phyloP scores from a whole-genome alignment of 2,888 invertebrate species.

The Neoaliturus tenellus region DNA sequence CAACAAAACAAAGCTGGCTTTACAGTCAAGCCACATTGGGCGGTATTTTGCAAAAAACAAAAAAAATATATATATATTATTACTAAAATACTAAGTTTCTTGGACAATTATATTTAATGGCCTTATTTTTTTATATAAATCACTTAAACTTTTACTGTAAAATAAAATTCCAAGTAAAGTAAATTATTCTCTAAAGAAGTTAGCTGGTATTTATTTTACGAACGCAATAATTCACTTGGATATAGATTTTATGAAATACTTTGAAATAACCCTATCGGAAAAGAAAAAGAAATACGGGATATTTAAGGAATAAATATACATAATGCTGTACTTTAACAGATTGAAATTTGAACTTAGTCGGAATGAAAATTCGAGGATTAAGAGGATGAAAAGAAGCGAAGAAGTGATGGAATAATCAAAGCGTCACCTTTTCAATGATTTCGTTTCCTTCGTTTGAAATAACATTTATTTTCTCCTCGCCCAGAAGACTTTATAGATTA shows the following conservation, averaged over 20 bases:
- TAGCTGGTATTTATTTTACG: no score
- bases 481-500: not conserved
- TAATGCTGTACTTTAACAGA: conserved; percentile 1
- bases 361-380: conserved; percentile 30
- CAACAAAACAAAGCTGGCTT: not conserved
- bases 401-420: conserved; percentile 30
- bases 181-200: no score
- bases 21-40: not conserved
- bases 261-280: no score
- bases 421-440: conserved; percentile 33
- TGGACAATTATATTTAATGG: no score
- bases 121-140: no score
- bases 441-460: conserved; percentile 33
- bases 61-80: no score
- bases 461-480: conserved; percentile 5
- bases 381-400: conserved; percentile 30
- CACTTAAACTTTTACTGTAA: no score
- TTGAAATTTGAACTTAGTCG: conserved; percentile 29
- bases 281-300: not conserved
- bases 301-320: conserved; percentile 20
- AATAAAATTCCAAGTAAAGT: no score
- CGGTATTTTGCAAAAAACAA: no score
- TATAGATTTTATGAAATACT: not conserved
- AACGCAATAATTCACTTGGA: no score
- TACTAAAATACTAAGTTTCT: no score